A percentile compares a stretch with the other conserved stretches of the same genome.
These are phyloP conservation scores for Ectemnius lituratus DNA, from an alignment of 2,888 invertebrate species.

Conservation along the genomic window DNA sequence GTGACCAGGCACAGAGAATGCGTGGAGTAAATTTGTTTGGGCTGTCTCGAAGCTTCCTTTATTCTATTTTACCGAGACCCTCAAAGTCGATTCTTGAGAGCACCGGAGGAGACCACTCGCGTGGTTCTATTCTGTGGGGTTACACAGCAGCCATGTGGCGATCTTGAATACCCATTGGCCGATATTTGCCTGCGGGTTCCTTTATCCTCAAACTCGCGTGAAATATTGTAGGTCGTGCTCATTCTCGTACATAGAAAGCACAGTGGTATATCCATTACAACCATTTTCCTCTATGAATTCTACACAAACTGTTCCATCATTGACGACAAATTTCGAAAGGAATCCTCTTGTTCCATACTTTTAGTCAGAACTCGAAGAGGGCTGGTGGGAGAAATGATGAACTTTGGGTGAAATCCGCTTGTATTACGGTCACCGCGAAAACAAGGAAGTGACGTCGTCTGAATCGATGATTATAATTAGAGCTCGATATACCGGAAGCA, in stretches of 20 bases:
- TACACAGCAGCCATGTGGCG: slow-evolving; percentile 28
- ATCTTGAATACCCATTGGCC: too few species aligned
- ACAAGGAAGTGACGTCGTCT: slow-evolving; percentile 74
- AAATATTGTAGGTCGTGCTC: slow-evolving; percentile 21
- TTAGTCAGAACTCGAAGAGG: too few species aligned
- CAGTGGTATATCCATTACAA: too few species aligned
- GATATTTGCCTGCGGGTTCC: too few species aligned
- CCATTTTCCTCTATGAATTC: too few species aligned
- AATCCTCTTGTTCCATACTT: too few species aligned
- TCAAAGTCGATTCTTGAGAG: slow-evolving; percentile 52
- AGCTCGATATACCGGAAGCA: slow-evolving; percentile 75
- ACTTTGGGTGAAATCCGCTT: slow-evolving; percentile 45
- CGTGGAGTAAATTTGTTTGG: slow-evolving; percentile 61
- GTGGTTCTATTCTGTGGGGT: slow-evolving; percentile 11
- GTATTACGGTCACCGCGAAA: slow-evolving; percentile 55
- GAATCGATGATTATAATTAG: slow-evolving; percentile 78
- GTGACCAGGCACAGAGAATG: slow-evolving; percentile 42
- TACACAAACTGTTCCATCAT: too few species aligned
- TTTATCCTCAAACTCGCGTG: slow-evolving; percentile 21
- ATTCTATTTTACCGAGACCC: slow-evolving; percentile 61
- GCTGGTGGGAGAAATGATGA: slow-evolving; percentile 38
- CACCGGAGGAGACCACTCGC: slow-evolving; percentile 40
- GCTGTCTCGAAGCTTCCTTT: slow-evolving; percentile 38
- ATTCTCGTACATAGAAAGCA: not conserved
- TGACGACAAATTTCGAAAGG: too few species aligned